Conservation (phyloP, 2,113 vertebrate genomes). For the Alouatta palliata region DNA sequence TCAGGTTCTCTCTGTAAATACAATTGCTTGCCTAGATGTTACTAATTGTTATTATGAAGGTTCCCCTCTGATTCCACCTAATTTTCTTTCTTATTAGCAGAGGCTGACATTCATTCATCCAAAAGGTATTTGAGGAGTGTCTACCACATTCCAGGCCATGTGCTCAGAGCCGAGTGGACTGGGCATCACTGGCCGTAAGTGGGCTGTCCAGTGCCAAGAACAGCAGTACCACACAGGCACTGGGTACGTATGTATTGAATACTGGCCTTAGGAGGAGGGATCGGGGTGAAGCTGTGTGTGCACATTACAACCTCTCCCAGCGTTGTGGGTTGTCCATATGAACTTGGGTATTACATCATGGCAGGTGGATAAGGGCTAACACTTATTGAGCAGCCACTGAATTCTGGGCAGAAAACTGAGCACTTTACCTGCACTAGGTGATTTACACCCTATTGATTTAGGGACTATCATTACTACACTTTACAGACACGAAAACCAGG, state of each 20-base stretch:
- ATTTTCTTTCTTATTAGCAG: background rate
- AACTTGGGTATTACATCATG: accelerated
- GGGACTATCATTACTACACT: no score
- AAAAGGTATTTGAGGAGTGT: background rate
- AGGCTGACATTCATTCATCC: background rate
- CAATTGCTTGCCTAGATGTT: background rate
- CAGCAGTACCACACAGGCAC: accelerated
- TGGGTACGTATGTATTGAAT: accelerated
- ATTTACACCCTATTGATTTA: background rate
- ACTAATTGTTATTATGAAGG: background rate
- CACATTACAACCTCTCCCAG: accelerated
- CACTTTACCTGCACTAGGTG: accelerated
- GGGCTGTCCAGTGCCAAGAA: background rate
- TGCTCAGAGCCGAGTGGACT: background rate
- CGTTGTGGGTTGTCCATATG: accelerated
- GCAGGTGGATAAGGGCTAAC: accelerated
- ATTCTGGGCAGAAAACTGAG: background rate
- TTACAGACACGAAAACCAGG: background rate
- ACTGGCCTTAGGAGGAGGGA: background rate
- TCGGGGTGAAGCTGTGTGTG: accelerated
- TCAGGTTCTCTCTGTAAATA: background rate
- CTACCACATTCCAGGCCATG: background rate
- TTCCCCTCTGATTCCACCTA: background rate
- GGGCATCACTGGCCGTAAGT: accelerated
- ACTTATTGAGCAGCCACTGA: accelerated